Conservation (phyloP, 2,888 invertebrate genomes). For the Ennomos quercinarius region DNA sequence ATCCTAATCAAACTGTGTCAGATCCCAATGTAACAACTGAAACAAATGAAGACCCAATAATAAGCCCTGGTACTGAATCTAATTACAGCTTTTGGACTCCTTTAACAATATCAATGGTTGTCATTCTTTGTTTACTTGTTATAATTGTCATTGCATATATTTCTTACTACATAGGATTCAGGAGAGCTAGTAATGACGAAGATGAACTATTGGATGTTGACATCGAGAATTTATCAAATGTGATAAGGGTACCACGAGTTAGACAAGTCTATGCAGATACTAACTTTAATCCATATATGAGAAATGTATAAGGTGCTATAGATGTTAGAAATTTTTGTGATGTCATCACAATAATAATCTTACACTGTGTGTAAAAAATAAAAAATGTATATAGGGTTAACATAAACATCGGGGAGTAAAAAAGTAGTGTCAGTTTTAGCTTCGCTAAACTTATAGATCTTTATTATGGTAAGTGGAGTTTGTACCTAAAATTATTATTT, state of each 20-base stretch:
- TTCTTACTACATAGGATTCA: slow-evolving; percentile 24
- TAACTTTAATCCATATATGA: slow-evolving; percentile 8
- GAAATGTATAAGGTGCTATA: slow-evolving; percentile 7
- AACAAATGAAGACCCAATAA: slow-evolving; percentile 6
- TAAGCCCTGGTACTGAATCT: slow-evolving; percentile 1
- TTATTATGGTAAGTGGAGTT: slow-evolving; percentile 9
- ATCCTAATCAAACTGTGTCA: not conserved
- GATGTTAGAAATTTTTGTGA: not conserved
- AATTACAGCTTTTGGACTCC: slow-evolving; percentile 26
- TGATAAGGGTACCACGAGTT: slow-evolving; percentile 12
- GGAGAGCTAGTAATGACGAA: slow-evolving; percentile 8
- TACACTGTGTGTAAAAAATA: slow-evolving; percentile 24
- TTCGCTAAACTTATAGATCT: slow-evolving; percentile 8
- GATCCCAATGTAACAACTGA: slow-evolving; percentile 8
- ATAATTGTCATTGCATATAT: slow-evolving; percentile 11
- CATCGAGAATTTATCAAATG: slow-evolving; percentile 10
- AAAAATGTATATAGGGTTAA: slow-evolving; percentile 1
- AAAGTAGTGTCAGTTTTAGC: not conserved
- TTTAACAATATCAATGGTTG: slow-evolving; percentile 27
- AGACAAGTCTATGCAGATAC: slow-evolving; percentile 12
- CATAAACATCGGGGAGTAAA: slow-evolving; percentile 1
- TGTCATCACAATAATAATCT: slow-evolving; percentile 1
- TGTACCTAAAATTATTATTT: no score
- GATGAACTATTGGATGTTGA: slow-evolving; percentile 19
- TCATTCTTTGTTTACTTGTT: slow-evolving; percentile 14